Base-by-base conservation (phyloP, 2,797 vertebrate genomes). In the Aselliscus stoliczkanus region DNA sequence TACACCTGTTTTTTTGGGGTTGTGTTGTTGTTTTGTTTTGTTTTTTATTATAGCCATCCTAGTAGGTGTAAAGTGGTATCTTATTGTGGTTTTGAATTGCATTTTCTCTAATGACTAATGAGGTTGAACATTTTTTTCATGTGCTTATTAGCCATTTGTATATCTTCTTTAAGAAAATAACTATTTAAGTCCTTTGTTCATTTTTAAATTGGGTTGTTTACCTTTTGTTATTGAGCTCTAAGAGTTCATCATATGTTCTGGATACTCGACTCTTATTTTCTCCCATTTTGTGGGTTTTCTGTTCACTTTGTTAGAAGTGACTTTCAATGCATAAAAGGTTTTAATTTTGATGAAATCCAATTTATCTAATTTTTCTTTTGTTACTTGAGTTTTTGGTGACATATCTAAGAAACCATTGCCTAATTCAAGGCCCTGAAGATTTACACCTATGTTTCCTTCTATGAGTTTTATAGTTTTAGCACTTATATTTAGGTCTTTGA, bases 161-260 rank as follows among this genome's bases (percentile, higher is more conserved):
- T 77, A 76, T 65, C 76, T 96, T 79, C 83, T 70, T 85, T 86
- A 64, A 88, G 67, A 39, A 89, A 89, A 62, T 92, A 73, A 64
- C 80, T 90, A 64, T 50, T 80, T 27, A 56, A 76, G 42, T 39
- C 29, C 52, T 91, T 85, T 95, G 39, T 39, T 88, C 37, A 69
- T 69, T 93, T 90, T 87, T 54, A 90, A 93, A 91, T 84, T 93
- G 73, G 11, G 47, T 76, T 70, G 31, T 85, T 27, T 93, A 11
- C 37, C 69, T 94, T 88, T 60, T 92, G 44, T 79, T 83, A 29
- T 50, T 97, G 86, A 87, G 34, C 95, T 92, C 18, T 80, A 90
- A 82, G 65, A 39, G 47, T 80, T 91, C 60, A 80, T 94, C 83
- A 83, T 81, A 50, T 79, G 77, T 92, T 84, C 70, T 62, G 44